phyloP scores from a whole-genome alignment of 2,113 vertebrate species.

The Neolamprologus falcicula region DNA sequence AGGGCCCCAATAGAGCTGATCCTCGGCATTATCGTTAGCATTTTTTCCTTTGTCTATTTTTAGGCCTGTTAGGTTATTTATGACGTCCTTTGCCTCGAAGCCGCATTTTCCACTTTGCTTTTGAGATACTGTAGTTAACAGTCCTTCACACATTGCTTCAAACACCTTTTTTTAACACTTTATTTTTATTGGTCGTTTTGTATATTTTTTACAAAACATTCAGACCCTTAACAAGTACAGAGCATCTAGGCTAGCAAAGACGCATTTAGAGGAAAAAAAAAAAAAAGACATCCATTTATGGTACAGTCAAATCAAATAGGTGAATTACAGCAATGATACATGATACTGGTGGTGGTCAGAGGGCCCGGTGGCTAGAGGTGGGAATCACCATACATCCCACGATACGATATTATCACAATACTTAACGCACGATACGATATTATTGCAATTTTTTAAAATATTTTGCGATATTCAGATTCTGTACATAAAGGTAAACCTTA shows the following conservation, averaged over 20 bases:
- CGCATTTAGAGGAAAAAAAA: not conserved
- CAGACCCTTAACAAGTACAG: not conserved
- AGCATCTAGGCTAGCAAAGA: not conserved
- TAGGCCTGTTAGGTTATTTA: conserved; percentile 43
- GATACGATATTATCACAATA: too few species aligned
- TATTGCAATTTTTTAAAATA: too few species aligned
- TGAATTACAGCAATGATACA: not conserved
- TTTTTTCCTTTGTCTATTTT: conserved; percentile 26
- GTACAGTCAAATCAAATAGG: not conserved
- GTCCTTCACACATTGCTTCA: not conserved
- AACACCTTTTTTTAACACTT: not conserved
- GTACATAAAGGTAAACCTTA: too few species aligned
- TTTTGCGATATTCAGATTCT: too few species aligned
- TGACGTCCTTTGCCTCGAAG: conserved; percentile 37
- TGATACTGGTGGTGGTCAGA: too few species aligned
- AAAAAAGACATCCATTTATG: not conserved
- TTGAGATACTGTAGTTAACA: not conserved
- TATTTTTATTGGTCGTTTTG: not conserved
- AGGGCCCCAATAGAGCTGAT: conserved; percentile 21
- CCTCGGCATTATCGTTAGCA: conserved; percentile 13
- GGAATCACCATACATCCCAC: too few species aligned
- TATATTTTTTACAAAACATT: not conserved
- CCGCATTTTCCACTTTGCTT: conserved; percentile 5
- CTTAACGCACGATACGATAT: too few species aligned
- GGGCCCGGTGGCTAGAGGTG: too few species aligned